phyloP scores from a whole-genome alignment of 2,888 invertebrate species.

The Leptura quadrifasciata region DNA sequence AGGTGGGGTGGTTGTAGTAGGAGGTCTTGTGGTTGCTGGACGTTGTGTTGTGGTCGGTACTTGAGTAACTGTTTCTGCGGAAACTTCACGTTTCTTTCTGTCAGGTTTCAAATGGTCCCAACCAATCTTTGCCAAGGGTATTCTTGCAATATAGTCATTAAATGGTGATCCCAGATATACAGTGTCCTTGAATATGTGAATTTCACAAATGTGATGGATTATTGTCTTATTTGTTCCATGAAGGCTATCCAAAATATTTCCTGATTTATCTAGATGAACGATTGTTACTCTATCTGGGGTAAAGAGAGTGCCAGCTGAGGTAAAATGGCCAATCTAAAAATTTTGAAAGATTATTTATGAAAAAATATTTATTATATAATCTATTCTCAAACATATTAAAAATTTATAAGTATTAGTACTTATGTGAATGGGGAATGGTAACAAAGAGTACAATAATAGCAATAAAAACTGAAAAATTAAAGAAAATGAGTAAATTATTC shows the following conservation, averaged over 20 bases:
- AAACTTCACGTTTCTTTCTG: slow-evolving; percentile 46
- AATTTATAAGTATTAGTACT: no score
- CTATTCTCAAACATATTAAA: no score
- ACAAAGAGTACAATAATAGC: no score
- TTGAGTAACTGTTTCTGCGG: slow-evolving; percentile 45
- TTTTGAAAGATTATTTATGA: slow-evolving; percentile 12
- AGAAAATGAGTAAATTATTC: no score
- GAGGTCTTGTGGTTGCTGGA: slow-evolving; percentile 28
- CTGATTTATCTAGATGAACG: slow-evolving; percentile 82
- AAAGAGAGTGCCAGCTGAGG: slow-evolving; percentile 67
- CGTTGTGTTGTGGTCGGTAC: slow-evolving; percentile 46
- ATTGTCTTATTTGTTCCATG: slow-evolving; percentile 79
- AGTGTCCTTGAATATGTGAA: slow-evolving; percentile 79
- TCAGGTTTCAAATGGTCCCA: slow-evolving; percentile 63
- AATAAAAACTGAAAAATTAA: no score
- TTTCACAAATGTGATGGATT: slow-evolving; percentile 79
- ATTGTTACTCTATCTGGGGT: slow-evolving; percentile 76
- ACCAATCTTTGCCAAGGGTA: slow-evolving; percentile 77
- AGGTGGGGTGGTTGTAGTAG: slow-evolving; percentile 57
- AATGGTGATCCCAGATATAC: slow-evolving; percentile 83
- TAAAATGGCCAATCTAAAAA: slow-evolving; percentile 81
- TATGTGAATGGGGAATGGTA: no score
- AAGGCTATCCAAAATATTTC: slow-evolving; percentile 82
- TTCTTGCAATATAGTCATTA: slow-evolving; percentile 79
- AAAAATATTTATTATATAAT: no score